Evolutionary conservation across 2,797 vertebrate genomes (phyloP).

Genomic region (Acanthopagrus latus): DNA sequence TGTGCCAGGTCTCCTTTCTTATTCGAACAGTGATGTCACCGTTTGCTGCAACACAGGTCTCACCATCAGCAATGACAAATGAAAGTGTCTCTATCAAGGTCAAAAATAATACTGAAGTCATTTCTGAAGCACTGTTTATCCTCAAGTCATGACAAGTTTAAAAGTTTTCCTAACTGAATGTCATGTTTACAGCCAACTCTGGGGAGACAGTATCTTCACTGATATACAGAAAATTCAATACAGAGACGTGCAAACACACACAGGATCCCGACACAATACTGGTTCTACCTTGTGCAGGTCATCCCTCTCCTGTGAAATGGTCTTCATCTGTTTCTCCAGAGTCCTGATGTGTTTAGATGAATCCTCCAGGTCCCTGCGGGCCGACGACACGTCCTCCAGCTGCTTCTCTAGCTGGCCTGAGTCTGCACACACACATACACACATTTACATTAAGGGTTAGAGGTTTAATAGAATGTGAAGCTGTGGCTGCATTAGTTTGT

Average conservation of each 20-base stretch:
- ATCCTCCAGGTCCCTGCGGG: slow-evolving; percentile 91
- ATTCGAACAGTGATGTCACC: neutral
- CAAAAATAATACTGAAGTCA: neutral
- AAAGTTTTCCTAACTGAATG: neutral
- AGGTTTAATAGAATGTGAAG: neutral
- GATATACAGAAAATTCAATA: neutral
- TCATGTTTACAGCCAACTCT: neutral
- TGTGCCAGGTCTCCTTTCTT: neutral
- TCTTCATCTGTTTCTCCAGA: slow-evolving; percentile 94
- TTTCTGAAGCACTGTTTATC: neutral
- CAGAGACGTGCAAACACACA: too few relatives aligned
- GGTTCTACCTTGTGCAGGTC: slow-evolving; percentile 93
- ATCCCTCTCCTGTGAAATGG: slow-evolving; percentile 91
- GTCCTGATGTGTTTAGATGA: slow-evolving; percentile 92
- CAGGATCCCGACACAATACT: neutral
- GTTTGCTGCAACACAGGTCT: too few relatives aligned
- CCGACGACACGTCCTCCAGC: slow-evolving; percentile 90
- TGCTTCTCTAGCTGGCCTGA: slow-evolving; percentile 91
- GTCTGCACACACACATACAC: slow-evolving; percentile 80
- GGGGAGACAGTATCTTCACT: neutral
- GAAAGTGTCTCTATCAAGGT: neutral
- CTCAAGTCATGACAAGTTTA: neutral
- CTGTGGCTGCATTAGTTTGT: neutral
- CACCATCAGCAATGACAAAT: neutral
- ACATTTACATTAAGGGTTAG: neutral